A percentile compares a stretch with the other conserved stretches of the same genome.
Conservation (phyloP, 1,140 invertebrate species). For the Pseudoatta argentina region DNA sequence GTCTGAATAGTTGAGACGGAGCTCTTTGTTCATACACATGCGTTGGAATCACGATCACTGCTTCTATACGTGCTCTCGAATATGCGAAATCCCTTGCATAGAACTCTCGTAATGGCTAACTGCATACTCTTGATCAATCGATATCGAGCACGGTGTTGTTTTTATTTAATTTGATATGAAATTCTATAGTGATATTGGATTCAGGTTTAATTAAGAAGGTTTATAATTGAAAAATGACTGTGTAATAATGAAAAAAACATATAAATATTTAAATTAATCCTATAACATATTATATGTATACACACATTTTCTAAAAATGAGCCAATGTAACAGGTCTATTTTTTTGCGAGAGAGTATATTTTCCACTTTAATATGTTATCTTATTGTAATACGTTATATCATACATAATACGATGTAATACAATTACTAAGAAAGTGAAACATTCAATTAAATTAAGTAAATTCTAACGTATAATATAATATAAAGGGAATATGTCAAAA, state of each 20-base stretch:
- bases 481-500: too few species aligned
- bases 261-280: neutral
- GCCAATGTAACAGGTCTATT: too few species aligned
- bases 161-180: neutral
- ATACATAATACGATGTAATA: neutral
- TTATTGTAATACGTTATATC: neutral
- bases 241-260: neutral
- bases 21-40: conserved; percentile 15
- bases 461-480: too few species aligned
- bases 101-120: conserved; percentile 11
- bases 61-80: conserved; percentile 19
- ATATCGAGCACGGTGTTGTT: neutral
- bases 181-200: neutral
- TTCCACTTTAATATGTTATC: neutral
- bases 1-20: conserved; percentile 47
- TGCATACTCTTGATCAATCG: neutral
- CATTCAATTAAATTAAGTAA: neutral
- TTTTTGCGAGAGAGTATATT: neutral
- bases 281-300: neutral
- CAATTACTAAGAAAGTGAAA: neutral
- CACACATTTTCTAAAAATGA: too few species aligned
- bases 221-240: neutral
- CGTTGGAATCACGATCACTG: conserved; percentile 9
- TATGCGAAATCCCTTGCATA: conserved; percentile 4
- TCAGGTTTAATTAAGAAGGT: neutral